Base-by-base conservation (phyloP, 2,797 vertebrate genomes). In the Chelmon rostratus region DNA sequence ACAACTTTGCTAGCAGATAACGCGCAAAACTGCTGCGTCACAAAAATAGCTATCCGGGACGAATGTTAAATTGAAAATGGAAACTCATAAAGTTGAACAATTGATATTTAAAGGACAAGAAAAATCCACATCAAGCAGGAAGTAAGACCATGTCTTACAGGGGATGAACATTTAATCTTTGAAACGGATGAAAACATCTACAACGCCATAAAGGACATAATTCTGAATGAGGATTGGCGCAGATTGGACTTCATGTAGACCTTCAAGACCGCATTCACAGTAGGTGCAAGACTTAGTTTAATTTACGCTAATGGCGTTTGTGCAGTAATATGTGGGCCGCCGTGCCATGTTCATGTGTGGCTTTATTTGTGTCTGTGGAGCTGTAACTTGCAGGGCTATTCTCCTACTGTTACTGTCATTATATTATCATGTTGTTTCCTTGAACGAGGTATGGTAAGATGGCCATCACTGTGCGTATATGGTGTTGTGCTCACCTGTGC, bases 1-100 rank as follows among this genome's bases (percentile, higher is more conserved):
- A 56, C 12, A 31, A 12, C 54, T 19, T 49, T 37, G 8, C 33
- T 6, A 33, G 56, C 49, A 4, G 16, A 28, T 1, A 12, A 21
- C 2, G 11, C 2, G 2, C 18, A 3, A 44, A 33, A 16, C 6
- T 2, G 3, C 37, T 8, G 19, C 8, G 1, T 59, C 4, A 18
- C 15, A 5, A 1, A 1, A 19, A 18, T 0, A 10, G 10, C 3
- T 23, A 1, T 2, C 12, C 8, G 8, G 6, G 21, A 25, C 0
- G 1, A 3, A 44, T 4, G 40, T 28, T 38, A 33, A 56, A 5
- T 3, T 11, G 11, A 15, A 52, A 68, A 15, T 6, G 6, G 1
- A 23, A 6, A 37, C 6, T 8, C 11, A 1, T 3, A 4, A 15
- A 7, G 0, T 13, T 59, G 3, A 0, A n/a, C 16, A 35, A 1